Percentiles rank a stretch among this genome's conserved stretches.
Conservation (phyloP, 2,113 vertebrate genomes). For the Laticauda laticaudata region DNA sequence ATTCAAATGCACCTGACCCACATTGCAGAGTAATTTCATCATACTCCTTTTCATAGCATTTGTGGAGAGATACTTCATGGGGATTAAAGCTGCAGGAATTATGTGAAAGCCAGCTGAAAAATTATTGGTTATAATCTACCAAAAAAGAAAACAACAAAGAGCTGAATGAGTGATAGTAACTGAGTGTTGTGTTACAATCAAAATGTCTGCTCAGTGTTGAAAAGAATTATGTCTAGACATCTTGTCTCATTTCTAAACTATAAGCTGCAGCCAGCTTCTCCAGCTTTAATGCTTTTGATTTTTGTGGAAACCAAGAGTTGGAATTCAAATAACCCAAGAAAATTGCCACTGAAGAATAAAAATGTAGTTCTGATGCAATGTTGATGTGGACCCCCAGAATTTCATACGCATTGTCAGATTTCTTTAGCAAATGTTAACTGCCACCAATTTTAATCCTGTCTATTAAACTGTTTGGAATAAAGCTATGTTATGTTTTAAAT, state of each 20-base stretch:
- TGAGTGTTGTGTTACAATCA: constrained; percentile 7
- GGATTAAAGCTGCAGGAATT: constrained; percentile 34
- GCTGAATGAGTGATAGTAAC: constrained; percentile 17
- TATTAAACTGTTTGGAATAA: neutral
- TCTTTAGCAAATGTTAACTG: neutral
- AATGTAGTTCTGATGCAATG: neutral
- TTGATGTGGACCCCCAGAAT: neutral
- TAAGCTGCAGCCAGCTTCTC: neutral
- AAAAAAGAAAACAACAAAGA: neutral
- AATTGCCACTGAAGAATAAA: neutral
- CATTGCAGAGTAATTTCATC: constrained; percentile 30
- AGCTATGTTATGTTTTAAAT: neutral
- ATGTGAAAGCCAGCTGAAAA: constrained; percentile 15
- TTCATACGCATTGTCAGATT: neutral
- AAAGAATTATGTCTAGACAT: neutral
- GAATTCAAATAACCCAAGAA: neutral
- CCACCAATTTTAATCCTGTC: neutral
- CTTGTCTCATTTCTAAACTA: neutral
- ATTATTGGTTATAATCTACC: constrained; percentile 14
- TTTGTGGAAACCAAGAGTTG: neutral
- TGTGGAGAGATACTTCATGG: constrained; percentile 17
- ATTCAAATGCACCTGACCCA: constrained; percentile 44
- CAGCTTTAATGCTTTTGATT: neutral
- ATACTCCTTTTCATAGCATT: constrained; percentile 41
- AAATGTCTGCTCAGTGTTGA: neutral